Conservation (phyloP, 2,888 invertebrate species). For the Caenorhabditis uteleia region DNA sequence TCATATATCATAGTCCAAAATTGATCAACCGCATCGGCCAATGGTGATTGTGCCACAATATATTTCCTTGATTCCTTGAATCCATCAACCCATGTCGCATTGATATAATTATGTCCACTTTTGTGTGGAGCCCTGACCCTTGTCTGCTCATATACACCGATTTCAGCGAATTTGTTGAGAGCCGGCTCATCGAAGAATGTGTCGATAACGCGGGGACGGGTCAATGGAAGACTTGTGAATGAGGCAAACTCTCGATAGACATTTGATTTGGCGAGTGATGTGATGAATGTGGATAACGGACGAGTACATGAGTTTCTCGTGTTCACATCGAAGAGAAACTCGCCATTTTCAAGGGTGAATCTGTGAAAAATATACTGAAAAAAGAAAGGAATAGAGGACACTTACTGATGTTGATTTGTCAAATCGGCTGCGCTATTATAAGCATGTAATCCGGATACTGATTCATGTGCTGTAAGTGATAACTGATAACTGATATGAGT, state of each 20-base stretch:
- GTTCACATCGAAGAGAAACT: constrained; percentile 35
- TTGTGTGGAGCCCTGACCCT: constrained; percentile 31
- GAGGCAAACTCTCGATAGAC: constrained; percentile 24
- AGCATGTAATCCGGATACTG: constrained; percentile 15
- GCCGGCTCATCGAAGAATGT: constrained; percentile 31
- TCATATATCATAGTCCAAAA: constrained; percentile 59
- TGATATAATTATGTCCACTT: constrained; percentile 49
- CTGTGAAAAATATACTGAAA: neutral
- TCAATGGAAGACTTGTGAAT: constrained; percentile 12
- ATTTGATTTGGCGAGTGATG: constrained; percentile 20
- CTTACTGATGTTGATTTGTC: constrained; percentile 20
- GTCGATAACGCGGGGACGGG: constrained; percentile 22
- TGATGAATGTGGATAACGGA: constrained; percentile 21
- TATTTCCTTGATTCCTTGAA: constrained; percentile 52
- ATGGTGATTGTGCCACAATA: constrained; percentile 42
- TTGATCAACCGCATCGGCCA: constrained; percentile 39
- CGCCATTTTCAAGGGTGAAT: constrained; percentile 23
- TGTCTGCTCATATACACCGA: constrained; percentile 49
- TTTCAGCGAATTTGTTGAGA: constrained; percentile 45
- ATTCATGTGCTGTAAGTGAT: neutral
- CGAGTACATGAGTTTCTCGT: constrained; percentile 32
- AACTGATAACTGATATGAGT: too few species aligned
- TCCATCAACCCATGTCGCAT: constrained; percentile 57
- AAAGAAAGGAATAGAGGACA: neutral
- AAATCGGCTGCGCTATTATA: constrained; percentile 38